Evolutionary conservation across 1,140 invertebrate species (phyloP), one percentile per base, ranked within the genome.

Genomic region (Globodera rostochiensis): DNA sequence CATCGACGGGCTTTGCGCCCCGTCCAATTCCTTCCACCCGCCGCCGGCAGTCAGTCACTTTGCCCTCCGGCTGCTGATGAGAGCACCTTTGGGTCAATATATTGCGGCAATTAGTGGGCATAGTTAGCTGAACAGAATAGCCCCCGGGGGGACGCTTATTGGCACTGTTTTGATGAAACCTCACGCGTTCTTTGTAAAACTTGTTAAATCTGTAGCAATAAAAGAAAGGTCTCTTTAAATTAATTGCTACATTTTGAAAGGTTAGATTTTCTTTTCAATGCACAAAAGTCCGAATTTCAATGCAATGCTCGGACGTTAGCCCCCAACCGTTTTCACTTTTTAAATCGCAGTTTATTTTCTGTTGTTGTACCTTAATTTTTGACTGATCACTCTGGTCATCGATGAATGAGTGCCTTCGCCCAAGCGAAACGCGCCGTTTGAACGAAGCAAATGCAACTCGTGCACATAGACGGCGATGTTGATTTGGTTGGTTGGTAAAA

Each of bases 381-480:
- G 36, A 36, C 36, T 36, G 36, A 36, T 36, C 36, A 36, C 36
- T 36, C 36, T 36, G 36, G 36, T 36, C 36, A 36, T 36, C 36
- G 36, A 36, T 36, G 36, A 36, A 36, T 36, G 36, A 36, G 36
- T 36, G 36, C 36, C 36, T 36, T 36, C 36, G 36, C 1, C 2
- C 36, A 36, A 36, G 36, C 36, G 36, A 36, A 36, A 36, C 36
- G 36, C 36, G 36, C 36, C 36, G 36, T 36, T 36, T 64, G 57
- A 64, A 64, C 57, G 57, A 64, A 71, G 69, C 69, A 36, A 36
- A 78, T 78, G 77, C 77, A 78, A 69, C 70, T 78, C 47, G 77
- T 46, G 50, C 78, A 73, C 53, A 88, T 88, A 47, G 87, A 88
- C 83, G 85, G 85, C 70, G 85, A 88, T 73, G 83, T 80, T n/a